These are phyloP conservation scores for Rhodinocichla rosea DNA, from an alignment of 2,113 vertebrate species.

Conservation along the genomic window DNA sequence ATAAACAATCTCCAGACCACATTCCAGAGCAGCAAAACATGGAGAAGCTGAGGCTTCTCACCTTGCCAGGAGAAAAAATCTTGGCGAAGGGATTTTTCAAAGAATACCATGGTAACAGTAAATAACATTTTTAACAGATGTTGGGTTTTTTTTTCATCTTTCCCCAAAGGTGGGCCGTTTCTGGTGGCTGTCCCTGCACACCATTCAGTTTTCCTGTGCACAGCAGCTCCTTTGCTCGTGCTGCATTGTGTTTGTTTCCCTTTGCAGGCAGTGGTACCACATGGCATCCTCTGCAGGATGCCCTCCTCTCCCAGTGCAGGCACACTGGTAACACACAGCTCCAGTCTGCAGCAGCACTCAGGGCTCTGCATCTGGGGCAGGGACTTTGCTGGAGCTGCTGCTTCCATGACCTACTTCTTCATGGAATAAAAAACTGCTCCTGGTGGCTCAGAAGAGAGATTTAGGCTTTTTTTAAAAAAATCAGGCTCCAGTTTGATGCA, in stretches of 20 bases:
- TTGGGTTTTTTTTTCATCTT: background rate
- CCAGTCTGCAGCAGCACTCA: background rate
- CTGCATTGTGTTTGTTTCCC: background rate
- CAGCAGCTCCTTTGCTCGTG: background rate
- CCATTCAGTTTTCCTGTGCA: background rate
- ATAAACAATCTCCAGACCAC: no score
- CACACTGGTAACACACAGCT: background rate
- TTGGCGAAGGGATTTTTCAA: no score
- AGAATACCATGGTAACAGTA: no score
- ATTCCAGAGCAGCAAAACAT: no score
- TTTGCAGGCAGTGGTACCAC: background rate
- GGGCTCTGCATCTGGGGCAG: background rate
- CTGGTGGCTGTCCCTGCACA: background rate
- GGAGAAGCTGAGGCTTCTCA: no score
- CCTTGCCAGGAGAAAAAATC: no score
- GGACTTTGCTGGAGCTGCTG: background rate
- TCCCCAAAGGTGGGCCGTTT: background rate
- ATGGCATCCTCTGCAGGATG: background rate
- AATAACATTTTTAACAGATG: background rate
- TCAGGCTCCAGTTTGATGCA: background rate
- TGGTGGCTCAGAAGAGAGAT: background rate
- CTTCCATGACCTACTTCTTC: background rate
- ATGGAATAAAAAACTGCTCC: background rate
- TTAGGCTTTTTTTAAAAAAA: background rate
- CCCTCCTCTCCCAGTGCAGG: background rate